Evolutionary conservation across 2,113 vertebrate species (phyloP).

Genomic region (Ellobius talpinus): DNA sequence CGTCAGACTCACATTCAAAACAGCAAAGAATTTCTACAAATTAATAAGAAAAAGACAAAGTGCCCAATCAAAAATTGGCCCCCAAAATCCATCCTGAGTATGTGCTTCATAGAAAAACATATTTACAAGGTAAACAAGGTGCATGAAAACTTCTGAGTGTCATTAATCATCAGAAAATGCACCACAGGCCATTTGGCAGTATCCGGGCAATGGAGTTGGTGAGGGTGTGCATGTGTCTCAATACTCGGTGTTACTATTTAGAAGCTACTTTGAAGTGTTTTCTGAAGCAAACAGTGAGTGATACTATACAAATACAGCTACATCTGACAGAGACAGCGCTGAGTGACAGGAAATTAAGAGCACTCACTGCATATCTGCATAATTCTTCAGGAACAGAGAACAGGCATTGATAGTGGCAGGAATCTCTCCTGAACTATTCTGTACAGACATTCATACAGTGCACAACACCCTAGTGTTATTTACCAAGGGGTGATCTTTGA

Average conservation of each 20-base stretch:
- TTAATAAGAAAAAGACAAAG: constrained; percentile 36
- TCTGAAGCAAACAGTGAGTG: neutral
- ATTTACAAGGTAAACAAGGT: neutral
- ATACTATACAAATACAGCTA: neutral
- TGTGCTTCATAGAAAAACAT: neutral
- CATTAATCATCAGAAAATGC: neutral
- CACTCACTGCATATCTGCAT: neutral
- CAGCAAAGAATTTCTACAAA: neutral
- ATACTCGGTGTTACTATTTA: neutral
- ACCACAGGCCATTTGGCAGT: neutral
- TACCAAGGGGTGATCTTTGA: neutral
- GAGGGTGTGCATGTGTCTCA: neutral
- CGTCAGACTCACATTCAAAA: neutral
- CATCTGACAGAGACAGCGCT: neutral
- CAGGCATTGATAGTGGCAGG: neutral
- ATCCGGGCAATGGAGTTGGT: too few species aligned
- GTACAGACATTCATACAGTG: too few species aligned
- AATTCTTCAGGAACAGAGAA: neutral
- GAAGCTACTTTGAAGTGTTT: neutral
- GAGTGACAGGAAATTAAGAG: neutral
- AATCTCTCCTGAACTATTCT: neutral
- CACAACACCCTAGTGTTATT: neutral
- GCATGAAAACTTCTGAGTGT: neutral
- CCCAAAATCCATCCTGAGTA: neutral
- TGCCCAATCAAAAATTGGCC: neutral